A percentile compares a stretch with the other conserved stretches of the same genome.
Evolutionary conservation across 1,140 invertebrate species (phyloP).

Genomic region (Pseudomyrmex sp.): DNA sequence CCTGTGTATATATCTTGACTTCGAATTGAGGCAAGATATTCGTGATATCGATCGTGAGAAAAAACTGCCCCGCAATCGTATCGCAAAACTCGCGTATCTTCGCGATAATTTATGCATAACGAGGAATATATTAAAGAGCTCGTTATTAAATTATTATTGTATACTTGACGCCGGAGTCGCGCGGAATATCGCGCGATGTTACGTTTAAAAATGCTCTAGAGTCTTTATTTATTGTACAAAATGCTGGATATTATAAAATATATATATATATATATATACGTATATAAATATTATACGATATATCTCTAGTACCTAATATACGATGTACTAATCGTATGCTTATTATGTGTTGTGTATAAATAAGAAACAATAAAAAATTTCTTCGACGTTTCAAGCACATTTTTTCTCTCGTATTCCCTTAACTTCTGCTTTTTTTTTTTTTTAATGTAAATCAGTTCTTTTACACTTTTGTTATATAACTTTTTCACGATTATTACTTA

Average conservation of each 20-base stretch:
- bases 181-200: constrained; percentile 65
- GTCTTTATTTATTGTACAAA: constrained; percentile 79
- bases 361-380: constrained; percentile 75
- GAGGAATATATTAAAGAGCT: constrained; percentile 55
- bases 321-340: constrained; percentile 74
- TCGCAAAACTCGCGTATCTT: constrained; percentile 13
- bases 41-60: constrained; percentile 40
- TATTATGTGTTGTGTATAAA: constrained; percentile 80
- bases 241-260: constrained; percentile 67
- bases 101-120: constrained; percentile 43
- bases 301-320: constrained; percentile 69
- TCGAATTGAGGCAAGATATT: constrained; percentile 38
- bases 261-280: constrained; percentile 43
- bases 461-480: too few relatives aligned
- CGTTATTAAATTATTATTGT: constrained; percentile 73
- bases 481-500: too few relatives aligned
- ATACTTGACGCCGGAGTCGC: constrained; percentile 65
- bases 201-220: constrained; percentile 76
- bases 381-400: constrained; percentile 60
- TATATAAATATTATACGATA: constrained; percentile 63
- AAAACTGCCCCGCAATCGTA: constrained; percentile 40
- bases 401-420: background rate
- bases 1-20: constrained; percentile 60
- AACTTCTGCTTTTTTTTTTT: too few relatives aligned
- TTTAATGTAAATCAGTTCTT: background rate